Evolutionary conservation across 2,888 invertebrate species (phyloP).

Genomic region (Agrochola lychnidis): DNA sequence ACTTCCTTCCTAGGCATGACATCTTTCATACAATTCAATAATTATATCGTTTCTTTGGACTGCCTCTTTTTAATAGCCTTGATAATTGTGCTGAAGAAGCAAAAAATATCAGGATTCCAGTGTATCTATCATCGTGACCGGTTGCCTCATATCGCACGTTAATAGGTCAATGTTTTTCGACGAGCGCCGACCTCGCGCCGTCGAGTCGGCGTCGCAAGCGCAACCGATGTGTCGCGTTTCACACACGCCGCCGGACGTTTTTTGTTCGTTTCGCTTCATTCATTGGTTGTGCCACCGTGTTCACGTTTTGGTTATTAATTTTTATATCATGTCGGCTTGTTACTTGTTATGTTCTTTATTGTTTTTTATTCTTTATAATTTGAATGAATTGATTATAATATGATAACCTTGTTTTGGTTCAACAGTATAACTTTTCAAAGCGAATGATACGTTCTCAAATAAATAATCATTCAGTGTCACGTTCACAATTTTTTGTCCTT

Average conservation of each 20-base stretch:
- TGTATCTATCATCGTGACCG: constrained; percentile 61
- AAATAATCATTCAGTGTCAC: constrained; percentile 27
- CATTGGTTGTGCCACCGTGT: constrained; percentile 58
- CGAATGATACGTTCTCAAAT: constrained; percentile 28
- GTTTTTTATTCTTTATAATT: constrained; percentile 22
- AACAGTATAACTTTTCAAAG: constrained; percentile 39
- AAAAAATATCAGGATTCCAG: constrained; percentile 61
- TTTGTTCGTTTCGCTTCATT: constrained; percentile 60
- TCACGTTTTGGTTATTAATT: constrained; percentile 61
- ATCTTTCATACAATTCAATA: constrained; percentile 4
- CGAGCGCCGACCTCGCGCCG: constrained; percentile 68
- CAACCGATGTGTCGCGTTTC: constrained; percentile 63
- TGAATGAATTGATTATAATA: constrained; percentile 35
- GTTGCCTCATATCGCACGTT: constrained; percentile 71
- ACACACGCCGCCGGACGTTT: constrained; percentile 51
- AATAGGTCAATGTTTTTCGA: constrained; percentile 75
- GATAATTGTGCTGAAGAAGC: constrained; percentile 37
- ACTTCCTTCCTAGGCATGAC: not conserved
- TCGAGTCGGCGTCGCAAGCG: constrained; percentile 41
- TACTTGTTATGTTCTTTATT: constrained; percentile 47
- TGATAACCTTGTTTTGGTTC: constrained; percentile 38
- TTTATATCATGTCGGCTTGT: constrained; percentile 56
- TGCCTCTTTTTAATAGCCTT: not conserved
- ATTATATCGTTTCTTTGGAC: not conserved
- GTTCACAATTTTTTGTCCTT: constrained; percentile 47